Evolutionary conservation across 1,140 invertebrate species (phyloP).

Genomic region (Pseudomyrmex gracilis): DNA sequence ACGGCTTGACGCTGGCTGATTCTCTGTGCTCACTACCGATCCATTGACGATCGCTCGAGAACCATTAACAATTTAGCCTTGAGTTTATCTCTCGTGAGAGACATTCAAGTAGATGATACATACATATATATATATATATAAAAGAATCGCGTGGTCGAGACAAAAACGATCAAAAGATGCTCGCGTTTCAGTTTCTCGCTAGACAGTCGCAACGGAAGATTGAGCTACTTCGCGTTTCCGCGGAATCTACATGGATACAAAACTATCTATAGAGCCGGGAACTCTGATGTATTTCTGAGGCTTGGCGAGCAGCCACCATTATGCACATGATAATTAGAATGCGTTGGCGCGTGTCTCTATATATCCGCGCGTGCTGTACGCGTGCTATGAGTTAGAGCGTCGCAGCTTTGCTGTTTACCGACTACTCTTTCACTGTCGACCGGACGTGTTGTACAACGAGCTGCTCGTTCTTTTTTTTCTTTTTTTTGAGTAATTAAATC

Average conservation of each 20-base stretch:
- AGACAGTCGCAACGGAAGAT: neutral
- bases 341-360: conserved; percentile 86
- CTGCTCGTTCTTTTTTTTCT: neutral
- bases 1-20: conserved; percentile 56
- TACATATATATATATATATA: neutral
- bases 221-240: conserved; percentile 52
- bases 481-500: conserved; percentile 1
- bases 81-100: conserved; percentile 25
- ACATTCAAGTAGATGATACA: conserved; percentile 26
- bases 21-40: conserved; percentile 58
- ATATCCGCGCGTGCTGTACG: conserved; percentile 80
- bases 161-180: neutral
- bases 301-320: conserved; percentile 85
- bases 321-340: conserved; percentile 86
- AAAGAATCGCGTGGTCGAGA: neutral
- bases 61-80: conserved; percentile 68
- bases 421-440: conserved; percentile 31
- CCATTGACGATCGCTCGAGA: conserved; percentile 66
- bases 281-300: conserved; percentile 84
- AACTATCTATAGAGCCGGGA: conserved; percentile 81
- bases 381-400: conserved; percentile 51
- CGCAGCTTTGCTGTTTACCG: conserved; percentile 25
- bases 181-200: conserved; percentile 29
- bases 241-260: conserved; percentile 75
- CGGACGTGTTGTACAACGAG: conserved; percentile 31